phyloP scores from a whole-genome alignment of 1,140 invertebrate genomes.

The Centruroides vittatus region DNA sequence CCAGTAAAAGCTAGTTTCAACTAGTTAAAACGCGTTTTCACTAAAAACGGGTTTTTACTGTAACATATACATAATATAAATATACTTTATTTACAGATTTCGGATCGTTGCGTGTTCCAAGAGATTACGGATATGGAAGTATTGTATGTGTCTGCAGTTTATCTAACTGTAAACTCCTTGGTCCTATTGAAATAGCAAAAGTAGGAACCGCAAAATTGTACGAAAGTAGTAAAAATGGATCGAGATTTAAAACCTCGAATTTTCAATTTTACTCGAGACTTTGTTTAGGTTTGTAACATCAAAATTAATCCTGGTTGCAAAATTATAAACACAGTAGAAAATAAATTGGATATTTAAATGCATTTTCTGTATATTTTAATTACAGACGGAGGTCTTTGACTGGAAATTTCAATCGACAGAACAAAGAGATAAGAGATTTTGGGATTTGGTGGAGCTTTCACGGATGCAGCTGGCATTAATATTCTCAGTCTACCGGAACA shows the following conservation, averaged over 20 bases:
- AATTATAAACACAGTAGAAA: too few relatives aligned
- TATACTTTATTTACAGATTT: too few relatives aligned
- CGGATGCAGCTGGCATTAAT: conserved; percentile 67
- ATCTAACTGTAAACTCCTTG: conserved; percentile 60
- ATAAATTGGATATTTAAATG: too few relatives aligned
- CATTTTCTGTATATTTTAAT: too few relatives aligned
- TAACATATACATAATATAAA: too few relatives aligned
- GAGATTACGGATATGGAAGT: conserved; percentile 31
- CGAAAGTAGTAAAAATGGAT: conserved; percentile 38
- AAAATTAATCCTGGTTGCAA: too few relatives aligned
- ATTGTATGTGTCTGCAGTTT: conserved; percentile 74
- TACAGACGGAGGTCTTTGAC: too few relatives aligned
- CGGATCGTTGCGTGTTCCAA: too few relatives aligned
- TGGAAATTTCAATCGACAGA: conserved; percentile 14
- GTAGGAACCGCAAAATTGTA: conserved; percentile 30
- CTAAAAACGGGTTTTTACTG: too few relatives aligned
- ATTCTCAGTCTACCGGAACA: conserved; percentile 41
- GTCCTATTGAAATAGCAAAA: conserved; percentile 22
- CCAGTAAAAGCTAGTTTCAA: too few relatives aligned
- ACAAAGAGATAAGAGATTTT: conserved; percentile 30
- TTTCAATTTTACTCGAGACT: conserved; percentile 7
- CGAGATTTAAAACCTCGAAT: conserved; percentile 29
- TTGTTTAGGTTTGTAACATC: neutral
- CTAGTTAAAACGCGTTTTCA: too few relatives aligned
- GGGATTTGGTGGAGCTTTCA: conserved; percentile 82